Base-by-base conservation (phyloP, 2,113 vertebrate genomes). In the Nannospalax galili region DNA sequence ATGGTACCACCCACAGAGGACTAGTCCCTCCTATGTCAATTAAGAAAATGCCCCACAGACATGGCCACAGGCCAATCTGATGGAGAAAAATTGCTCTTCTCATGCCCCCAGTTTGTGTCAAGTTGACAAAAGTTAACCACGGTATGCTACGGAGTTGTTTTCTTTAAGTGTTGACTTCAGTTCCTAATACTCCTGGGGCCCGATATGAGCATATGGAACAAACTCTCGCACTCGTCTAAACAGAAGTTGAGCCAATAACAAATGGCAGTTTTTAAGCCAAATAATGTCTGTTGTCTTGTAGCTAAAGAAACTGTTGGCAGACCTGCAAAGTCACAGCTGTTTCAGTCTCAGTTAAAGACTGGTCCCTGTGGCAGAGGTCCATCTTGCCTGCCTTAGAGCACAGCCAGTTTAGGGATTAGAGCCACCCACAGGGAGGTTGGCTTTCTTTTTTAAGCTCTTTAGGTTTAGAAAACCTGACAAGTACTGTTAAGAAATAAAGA, bases 391-490 rank as follows among this genome's bases (percentile, higher is more conserved):
- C 64, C 32, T 95, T 52, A 81, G 4, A 90, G 89, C 78, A 74
- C 79, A 96, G 96, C 91, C 84, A 81, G 90, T 79, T 84, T 20
- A 72, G 75, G 45, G 37, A 75, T 84, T 91, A 75, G 58, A 91
- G 64, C 40, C 90, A 64, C n/a, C 45, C 24, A 82, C 62, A 58
- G 72, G 72, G 69, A 84, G 22, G 3, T 81, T 70, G 87, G n/a
- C 56, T 92, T 90, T 70, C 30, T 65, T 81, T 80, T 90, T 96
- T 73, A 95, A n/a, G 30, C 19, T 84, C 62, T 87, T 88, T 88
- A 62, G 5, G 22, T 92, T 96, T 17, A 86, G 73, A 92, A 91
- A 88, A 90, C 77, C 81, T 93, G 92, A 87, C 75, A 95, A 97
- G 67, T 19, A 32, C 72, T 91, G 45, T 62, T 73, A 90, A 82